These are phyloP conservation scores for Grantiella picta DNA, from an alignment of 2,113 vertebrate species.

Conservation along the genomic window DNA sequence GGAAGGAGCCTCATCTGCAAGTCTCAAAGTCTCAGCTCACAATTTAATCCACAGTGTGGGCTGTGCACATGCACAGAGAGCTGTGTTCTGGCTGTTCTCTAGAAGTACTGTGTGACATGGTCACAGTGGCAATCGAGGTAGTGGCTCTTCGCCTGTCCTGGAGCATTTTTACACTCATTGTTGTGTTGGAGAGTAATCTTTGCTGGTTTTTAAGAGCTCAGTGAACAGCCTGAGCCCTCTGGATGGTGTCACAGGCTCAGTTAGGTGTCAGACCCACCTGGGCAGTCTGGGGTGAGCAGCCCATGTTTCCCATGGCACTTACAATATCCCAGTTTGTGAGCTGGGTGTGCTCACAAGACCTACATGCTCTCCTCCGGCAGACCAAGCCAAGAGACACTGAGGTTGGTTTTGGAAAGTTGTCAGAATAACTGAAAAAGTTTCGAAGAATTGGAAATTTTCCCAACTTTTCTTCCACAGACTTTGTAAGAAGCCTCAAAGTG, in stretches of 20 bases:
- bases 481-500: not conserved
- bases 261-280: not conserved
- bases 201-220: not conserved
- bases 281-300: not conserved
- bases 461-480: not conserved
- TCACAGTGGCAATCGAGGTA: not conserved
- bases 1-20: slow-evolving; percentile 16
- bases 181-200: not conserved
- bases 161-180: accelerated
- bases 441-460: not conserved
- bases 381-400: not conserved
- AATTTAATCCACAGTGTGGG: not conserved
- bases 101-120: not conserved
- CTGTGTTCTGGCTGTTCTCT: not conserved
- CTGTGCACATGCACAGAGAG: not conserved
- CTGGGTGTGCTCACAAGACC: not conserved
- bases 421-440: not conserved
- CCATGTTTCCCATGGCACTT: accelerated
- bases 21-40: slow-evolving; percentile 31
- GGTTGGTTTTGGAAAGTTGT: not conserved
- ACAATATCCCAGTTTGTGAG: not conserved
- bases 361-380: not conserved
- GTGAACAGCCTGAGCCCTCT: not conserved
- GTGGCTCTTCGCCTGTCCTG: not conserved
- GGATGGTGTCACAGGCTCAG: not conserved